Conservation (phyloP, 1,140 invertebrate species). For the Nixonia krombeini region DNA sequence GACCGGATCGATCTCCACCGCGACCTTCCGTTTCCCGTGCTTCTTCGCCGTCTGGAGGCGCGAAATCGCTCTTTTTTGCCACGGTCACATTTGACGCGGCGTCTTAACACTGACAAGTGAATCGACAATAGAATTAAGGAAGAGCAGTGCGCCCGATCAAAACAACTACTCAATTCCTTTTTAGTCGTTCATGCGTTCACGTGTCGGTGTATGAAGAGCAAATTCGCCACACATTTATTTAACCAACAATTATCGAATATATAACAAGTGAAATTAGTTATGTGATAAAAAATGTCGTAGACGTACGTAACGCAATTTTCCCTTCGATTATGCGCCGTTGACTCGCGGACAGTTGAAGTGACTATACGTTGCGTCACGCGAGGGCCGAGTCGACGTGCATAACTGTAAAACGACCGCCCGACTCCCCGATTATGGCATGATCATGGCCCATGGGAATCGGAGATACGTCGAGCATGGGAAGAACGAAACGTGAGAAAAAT, state of each 20-base stretch:
- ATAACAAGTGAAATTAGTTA: neutral
- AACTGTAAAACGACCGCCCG: slow-evolving; percentile 26
- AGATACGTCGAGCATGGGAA: slow-evolving; percentile 15
- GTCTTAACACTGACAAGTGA: too few species aligned
- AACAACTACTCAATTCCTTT: too few species aligned
- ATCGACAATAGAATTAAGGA: too few species aligned
- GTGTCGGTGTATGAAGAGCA: too few species aligned
- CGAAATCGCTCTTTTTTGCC: neutral
- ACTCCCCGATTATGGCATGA: slow-evolving; percentile 9
- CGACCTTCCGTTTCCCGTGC: slow-evolving; percentile 19
- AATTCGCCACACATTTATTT: too few species aligned
- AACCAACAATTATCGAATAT: too few species aligned
- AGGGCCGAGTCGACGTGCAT: neutral
- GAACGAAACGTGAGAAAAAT: slow-evolving; percentile 31
- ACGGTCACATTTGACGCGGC: neutral
- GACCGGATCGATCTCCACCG: slow-evolving; percentile 31
- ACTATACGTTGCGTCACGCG: neutral
- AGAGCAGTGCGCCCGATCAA: too few species aligned
- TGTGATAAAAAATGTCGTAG: neutral
- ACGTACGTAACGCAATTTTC: neutral
- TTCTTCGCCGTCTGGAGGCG: slow-evolving; percentile 2
- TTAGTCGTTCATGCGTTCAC: too few species aligned
- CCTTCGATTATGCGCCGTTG: neutral
- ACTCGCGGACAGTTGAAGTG: neutral
- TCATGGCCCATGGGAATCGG: slow-evolving; percentile 18